Evolutionary conservation across 2,113 vertebrate species (phyloP), one percentile per base, ranked within the genome.

Genomic region (Gobius niger): DNA sequence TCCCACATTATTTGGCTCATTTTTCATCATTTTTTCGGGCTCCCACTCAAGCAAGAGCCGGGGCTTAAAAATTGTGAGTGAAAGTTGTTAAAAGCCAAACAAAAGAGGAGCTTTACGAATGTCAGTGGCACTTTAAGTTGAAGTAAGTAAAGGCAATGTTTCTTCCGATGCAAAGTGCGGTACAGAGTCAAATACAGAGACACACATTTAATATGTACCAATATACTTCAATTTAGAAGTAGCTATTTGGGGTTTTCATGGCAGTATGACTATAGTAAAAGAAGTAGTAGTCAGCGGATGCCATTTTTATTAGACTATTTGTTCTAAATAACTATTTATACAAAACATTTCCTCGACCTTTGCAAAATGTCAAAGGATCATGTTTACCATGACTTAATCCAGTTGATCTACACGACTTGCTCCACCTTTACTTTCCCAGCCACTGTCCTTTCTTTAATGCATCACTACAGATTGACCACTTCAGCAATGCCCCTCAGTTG

Each of bases 1-100:
- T 77, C 82, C 78, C 75, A 85, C 82, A 79, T 84, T 81, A 83
- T 83, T 90, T 85, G 74, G 78, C 72, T 76, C 68, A 76, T 88
- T 89, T 85, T 86, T 89, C 82, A 72, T 78, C 41, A 69, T 80
- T 75, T 78, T 77, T 78, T 66, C 0, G 1, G 62, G 18, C 67
- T 63, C 18, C 71, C 41, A 60, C 66, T 65, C 42, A 78, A 82
- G 70, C 51, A 63, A 52, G 60, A 53, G 15, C 13, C 18, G 9
- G 54, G 65, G 60, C 57, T 62, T 9, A 18, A 52, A 49, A 61
- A 19, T 1, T 18, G 64, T 49, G 68, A 44, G 24, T 44, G 53
- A 2, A 40, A 40, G 8, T 65, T 57, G 57, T 57, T 67, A 56
- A 52, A 40, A 56, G 67, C 15, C 8, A 4, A 67, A 42, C 11